A percentile compares a stretch with the other conserved stretches of the same genome.
These are phyloP conservation scores for Odocoileus virginianus DNA, from an alignment of 2,113 vertebrate genomes.

Conservation along the genomic window DNA sequence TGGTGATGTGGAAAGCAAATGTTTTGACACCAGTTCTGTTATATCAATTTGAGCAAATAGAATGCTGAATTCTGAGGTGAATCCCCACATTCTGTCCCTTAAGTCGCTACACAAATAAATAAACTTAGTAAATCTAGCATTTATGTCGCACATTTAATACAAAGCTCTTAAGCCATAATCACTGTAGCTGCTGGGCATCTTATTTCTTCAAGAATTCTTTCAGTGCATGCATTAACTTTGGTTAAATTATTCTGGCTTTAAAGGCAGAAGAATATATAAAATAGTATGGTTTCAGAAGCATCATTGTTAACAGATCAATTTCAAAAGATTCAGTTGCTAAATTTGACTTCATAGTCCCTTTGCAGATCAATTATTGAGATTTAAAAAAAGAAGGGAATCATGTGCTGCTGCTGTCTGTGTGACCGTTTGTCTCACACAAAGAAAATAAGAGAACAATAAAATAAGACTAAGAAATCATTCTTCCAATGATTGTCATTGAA, in stretches of 20 bases:
- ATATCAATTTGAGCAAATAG: not conserved
- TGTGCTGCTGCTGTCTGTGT: constrained; percentile 73
- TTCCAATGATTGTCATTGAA: constrained; percentile 87
- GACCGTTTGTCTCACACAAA: constrained; percentile 76
- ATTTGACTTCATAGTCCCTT: constrained; percentile 80
- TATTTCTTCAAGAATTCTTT: constrained; percentile 71
- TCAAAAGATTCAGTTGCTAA: constrained; percentile 78
- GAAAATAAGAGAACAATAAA: constrained; percentile 76
- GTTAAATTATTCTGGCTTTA: constrained; percentile 71
- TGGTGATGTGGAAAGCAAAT: not conserved
- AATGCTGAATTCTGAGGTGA: not conserved
- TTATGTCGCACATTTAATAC: constrained; percentile 78
- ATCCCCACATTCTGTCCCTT: not conserved
- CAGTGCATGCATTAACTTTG: constrained; percentile 70
- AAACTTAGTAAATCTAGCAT: constrained; percentile 75
- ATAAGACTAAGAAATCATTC: constrained; percentile 80
- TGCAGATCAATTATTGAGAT: constrained; percentile 76
- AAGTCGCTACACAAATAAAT: constrained; percentile 66
- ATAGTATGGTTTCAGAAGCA: constrained; percentile 67
- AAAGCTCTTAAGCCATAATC: constrained; percentile 73
- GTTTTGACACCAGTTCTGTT: not conserved
- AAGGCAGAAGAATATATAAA: constrained; percentile 70
- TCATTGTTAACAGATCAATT: constrained; percentile 76
- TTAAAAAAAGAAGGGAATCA: constrained; percentile 75
- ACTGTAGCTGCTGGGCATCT: constrained; percentile 67